These are phyloP conservation scores for Pipa parva DNA, from an alignment of 2,113 vertebrate species.

Conservation along the genomic window DNA sequence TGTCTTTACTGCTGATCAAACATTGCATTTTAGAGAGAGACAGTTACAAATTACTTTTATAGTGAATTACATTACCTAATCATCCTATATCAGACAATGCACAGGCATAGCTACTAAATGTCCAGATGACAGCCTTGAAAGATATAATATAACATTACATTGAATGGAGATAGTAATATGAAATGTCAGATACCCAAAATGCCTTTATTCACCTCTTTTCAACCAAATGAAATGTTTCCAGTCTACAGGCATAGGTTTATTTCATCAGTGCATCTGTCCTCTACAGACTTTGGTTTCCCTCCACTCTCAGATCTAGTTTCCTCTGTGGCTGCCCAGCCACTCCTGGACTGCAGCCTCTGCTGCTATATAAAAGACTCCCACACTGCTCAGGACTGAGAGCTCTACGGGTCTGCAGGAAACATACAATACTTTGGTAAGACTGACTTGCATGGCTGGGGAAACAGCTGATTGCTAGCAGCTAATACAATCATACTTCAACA, in stretches of 20 bases:
- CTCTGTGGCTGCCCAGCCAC: conserved; percentile 63
- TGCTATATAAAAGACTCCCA: conserved; percentile 67
- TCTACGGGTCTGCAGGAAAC: conserved; percentile 24
- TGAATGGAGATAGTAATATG: no score
- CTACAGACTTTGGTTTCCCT: conserved; percentile 50
- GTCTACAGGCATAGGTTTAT: background rate
- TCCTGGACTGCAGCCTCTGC: conserved; percentile 55
- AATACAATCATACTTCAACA: no score
- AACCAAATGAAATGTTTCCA: background rate
- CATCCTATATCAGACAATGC: no score
- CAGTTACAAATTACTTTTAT: no score
- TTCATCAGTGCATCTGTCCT: conserved; percentile 15
- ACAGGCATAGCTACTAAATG: no score
- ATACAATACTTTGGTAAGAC: conserved; percentile 18
- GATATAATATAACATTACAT: no score
- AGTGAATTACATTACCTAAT: no score
- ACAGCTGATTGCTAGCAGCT: background rate
- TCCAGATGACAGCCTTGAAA: no score
- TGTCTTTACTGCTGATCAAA: no score
- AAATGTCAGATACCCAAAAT: background rate
- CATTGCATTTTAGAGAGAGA: no score
- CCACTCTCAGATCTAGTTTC: conserved; percentile 59
- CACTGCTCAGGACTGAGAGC: conserved; percentile 45
- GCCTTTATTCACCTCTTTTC: background rate
- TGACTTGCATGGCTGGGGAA: background rate